Base-by-base conservation (phyloP, 2,888 invertebrate genomes). In the Macrophya annulata region DNA sequence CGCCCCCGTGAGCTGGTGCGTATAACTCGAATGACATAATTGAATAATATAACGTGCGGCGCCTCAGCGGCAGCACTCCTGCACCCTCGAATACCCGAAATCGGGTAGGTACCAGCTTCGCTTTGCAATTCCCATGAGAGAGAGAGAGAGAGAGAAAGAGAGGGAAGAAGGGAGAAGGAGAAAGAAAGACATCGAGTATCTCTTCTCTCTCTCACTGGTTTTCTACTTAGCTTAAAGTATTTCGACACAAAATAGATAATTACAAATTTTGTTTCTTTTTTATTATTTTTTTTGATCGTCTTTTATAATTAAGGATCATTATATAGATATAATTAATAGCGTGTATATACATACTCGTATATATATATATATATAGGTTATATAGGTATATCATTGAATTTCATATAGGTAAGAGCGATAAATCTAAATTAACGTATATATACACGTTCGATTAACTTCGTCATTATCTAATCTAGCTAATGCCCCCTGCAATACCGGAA, bases 21-120 rank as follows among this genome's bases (percentile, higher is more conserved):
- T 92, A 91, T 91, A 91, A 92, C 92, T 90, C 88, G 90, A 90
- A 92, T 92, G 92, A 92, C 92, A 92, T 93, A 92, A 93, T 93
- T 93, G 92, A 93, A 93, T 93, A 92, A 93, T 93, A 93, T 92
- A 93, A 92, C 91, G 90, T 85, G 88, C 84, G 81, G 84, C 74
- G 81, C 81, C 81, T 81, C 40, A 15, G 40, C 59, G 59, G 31
- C 25, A 17, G 31, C 25, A 17, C 62, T 51, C 40, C n/a, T 74
- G 43, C 31, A 45, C 72, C 45, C 72, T 31, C 21, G 17, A 31
- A 17, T 0, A 43, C 72, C 72, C 72, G 3, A 45, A 21, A 74
- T 45, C 45, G 45, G 43, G n/a, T 40, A 12, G 25, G 21, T 25
- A 31, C 77, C 77, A 77, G 25, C 62, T 81, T 62, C 81, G 81